Evolutionary conservation across 2,113 vertebrate genomes (phyloP).

Genomic region (Struthidea cinerea): DNA sequence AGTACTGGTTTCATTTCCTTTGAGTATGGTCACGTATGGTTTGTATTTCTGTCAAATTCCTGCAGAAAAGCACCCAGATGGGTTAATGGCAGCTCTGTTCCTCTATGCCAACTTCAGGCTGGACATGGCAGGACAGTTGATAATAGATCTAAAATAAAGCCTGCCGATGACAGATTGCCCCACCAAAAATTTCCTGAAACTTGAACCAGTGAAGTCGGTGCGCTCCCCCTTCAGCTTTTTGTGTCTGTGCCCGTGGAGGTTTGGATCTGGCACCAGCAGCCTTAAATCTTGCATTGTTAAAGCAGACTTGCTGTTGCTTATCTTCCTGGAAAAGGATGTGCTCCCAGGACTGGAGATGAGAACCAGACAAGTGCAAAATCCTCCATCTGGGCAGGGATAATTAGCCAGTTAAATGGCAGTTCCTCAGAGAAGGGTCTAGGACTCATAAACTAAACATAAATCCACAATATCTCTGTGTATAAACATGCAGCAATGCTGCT

Average conservation of each 20-base stretch:
- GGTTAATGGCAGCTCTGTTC: not conserved
- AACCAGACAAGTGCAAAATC: not conserved
- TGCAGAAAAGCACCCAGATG: not conserved
- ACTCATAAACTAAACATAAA: not conserved
- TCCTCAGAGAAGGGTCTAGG: not conserved
- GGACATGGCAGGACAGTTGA: not conserved
- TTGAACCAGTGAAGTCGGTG: not conserved
- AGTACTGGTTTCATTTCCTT: not conserved
- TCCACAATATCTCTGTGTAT: not conserved
- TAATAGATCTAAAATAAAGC: not conserved
- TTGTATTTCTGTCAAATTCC: not conserved
- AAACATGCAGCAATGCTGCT: not conserved
- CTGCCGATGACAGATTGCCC: not conserved
- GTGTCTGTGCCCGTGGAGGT: not conserved
- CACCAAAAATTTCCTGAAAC: not conserved
- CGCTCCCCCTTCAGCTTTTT: not conserved
- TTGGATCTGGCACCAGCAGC: not conserved
- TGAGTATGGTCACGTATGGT: not conserved
- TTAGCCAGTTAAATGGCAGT: not conserved
- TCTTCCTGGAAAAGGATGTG: constrained; percentile 9
- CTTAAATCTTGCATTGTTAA: not conserved
- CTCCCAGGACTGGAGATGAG: not conserved
- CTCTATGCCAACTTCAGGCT: not conserved
- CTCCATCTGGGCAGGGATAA: not conserved
- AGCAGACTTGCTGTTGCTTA: not conserved